A percentile compares a stretch with the other conserved stretches of the same genome.
phyloP scores from a whole-genome alignment of 2,888 invertebrate species.

The Antheraea assamensis region DNA sequence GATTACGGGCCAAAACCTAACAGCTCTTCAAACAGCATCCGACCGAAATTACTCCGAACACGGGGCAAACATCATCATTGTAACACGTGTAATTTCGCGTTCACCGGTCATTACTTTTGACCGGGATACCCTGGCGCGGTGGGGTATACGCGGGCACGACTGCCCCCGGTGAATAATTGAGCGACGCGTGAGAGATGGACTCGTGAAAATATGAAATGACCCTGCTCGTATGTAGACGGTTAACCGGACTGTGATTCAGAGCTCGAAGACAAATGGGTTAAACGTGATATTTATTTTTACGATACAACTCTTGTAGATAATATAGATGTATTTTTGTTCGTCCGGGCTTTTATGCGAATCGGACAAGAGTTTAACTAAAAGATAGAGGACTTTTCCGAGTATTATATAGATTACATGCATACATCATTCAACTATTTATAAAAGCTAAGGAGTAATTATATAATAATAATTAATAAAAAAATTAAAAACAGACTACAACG shows the following conservation, averaged over 20 bases:
- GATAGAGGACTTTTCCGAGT: too few relatives aligned
- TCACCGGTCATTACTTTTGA: slow-evolving; percentile 74
- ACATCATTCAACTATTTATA: too few relatives aligned
- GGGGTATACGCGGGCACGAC: slow-evolving; percentile 28
- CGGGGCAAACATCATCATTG: slow-evolving; percentile 74
- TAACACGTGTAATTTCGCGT: slow-evolving; percentile 76
- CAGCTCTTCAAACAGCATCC: slow-evolving; percentile 66
- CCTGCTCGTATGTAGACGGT: slow-evolving; percentile 56
- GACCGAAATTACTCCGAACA: slow-evolving; percentile 55
- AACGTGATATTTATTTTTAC: slow-evolving; percentile 9
- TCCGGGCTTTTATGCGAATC: too few relatives aligned
- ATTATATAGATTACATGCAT: too few relatives aligned
- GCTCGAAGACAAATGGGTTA: slow-evolving; percentile 5
- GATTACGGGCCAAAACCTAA: slow-evolving; percentile 64
- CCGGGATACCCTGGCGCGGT: slow-evolving; percentile 38
- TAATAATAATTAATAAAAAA: too few relatives aligned
- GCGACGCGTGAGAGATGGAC: slow-evolving; percentile 68
- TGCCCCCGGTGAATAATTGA: slow-evolving; percentile 72
- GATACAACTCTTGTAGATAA: background rate
- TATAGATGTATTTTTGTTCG: background rate
- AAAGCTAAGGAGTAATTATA: too few relatives aligned
- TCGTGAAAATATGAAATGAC: slow-evolving; percentile 76
- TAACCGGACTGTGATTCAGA: slow-evolving; percentile 36
- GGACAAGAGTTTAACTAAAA: too few relatives aligned
- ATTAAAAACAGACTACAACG: too few relatives aligned